phyloP scores from a whole-genome alignment of 2,797 vertebrate species.

The Anomalospiza imberbis region DNA sequence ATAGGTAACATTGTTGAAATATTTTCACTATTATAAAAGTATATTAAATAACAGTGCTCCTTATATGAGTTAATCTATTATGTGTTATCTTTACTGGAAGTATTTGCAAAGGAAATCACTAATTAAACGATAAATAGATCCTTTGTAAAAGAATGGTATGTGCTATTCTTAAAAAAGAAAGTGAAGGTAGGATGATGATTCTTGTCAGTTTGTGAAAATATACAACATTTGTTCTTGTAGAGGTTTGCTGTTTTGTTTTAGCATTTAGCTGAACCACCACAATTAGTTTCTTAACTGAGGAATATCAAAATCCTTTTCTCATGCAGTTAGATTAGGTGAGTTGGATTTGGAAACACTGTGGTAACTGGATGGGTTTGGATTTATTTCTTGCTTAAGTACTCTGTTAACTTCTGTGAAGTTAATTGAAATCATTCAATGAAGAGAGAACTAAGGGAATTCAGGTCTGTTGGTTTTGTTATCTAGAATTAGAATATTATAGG shows the following conservation, averaged over 20 bases:
- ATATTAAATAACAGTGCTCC: not conserved
- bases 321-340: not conserved
- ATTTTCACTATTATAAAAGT: not conserved
- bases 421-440: not conserved
- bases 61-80: not conserved
- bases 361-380: not conserved
- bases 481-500: not conserved
- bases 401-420: not conserved
- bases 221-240: not conserved
- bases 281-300: not conserved
- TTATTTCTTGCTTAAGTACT: not conserved
- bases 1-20: not conserved
- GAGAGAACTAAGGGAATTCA: not conserved
- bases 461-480: not conserved
- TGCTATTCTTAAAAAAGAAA: not conserved
- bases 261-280: not conserved
- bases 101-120: not conserved
- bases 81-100: not conserved
- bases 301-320: not conserved
- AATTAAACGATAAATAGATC: not conserved
- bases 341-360: not conserved
- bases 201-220: not conserved
- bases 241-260: not conserved
- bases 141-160: not conserved
- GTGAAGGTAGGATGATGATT: not conserved